Evolutionary conservation across 2,113 vertebrate species (phyloP), one percentile per base, ranked within the genome.

Genomic region (Planiliza haematocheilus): DNA sequence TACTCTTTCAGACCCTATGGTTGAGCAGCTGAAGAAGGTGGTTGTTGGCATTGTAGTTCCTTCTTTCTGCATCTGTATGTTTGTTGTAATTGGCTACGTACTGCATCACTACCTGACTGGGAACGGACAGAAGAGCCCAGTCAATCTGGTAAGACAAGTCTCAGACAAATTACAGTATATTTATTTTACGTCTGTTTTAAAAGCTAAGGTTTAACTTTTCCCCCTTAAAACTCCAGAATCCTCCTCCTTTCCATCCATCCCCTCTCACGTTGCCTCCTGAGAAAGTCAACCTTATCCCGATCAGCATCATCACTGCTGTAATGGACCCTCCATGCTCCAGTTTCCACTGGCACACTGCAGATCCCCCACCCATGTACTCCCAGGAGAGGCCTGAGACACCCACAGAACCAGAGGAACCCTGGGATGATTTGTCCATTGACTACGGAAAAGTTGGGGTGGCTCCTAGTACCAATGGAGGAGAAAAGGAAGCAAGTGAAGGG

Each of bases 91-190:
- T 16, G 64, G 62, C 38, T 90, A 82, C 75, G 1, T 85, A 42
- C 83, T 91, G 24, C 38, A 76, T 58, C 51, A 61, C 53, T 90
- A 89, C 58, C 48, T 93, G 57, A 53, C n/a, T 1, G 91, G 86
- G 18, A 86, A 77, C 59, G 85, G 65, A 70, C 73, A 81, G 36
- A 82, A 75, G 51, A 83, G 36, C 10, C 91, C 91, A 3, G 7
- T 8, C 18, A 76, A 18, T 14, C 72, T 91, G 88, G 90, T 91
- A 86, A 88, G 24, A 16, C 10, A 65, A 70, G 64, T 56, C 24
- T 3, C 24, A 30, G 24, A 30, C 24, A 3, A 5, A 30, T 30
- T 5, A 30, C 24, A 30, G 24, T 30, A 30, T 30, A 30, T 30
- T 30, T 30, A 30, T 30, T 30, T 30, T 30, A 30, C 2, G 24